Conservation (phyloP, 2,797 vertebrate species). For the Chelonia mydas region DNA sequence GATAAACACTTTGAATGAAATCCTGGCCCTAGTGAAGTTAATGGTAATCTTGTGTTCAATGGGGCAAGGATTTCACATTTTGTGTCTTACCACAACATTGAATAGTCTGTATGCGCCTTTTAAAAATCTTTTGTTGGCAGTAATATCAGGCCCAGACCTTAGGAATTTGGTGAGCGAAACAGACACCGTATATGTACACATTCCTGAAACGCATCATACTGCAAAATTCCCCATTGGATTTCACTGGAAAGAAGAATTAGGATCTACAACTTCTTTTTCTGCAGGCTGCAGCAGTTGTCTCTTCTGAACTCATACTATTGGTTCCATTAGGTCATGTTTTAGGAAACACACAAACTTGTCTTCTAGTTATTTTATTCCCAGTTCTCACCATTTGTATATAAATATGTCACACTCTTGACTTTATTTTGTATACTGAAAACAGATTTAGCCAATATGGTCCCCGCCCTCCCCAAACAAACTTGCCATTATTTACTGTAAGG, state of each 20-base stretch:
- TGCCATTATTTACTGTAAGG: not conserved
- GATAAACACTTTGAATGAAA: not conserved
- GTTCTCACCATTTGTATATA: slow-evolving; percentile 41
- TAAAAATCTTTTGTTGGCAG: not conserved
- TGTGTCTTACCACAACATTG: not conserved
- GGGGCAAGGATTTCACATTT: not conserved
- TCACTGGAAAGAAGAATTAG: not conserved
- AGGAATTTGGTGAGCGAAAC: not conserved
- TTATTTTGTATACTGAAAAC: not conserved
- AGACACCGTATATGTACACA: fast-evolving
- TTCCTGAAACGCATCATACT: not conserved
- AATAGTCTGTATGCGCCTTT: not conserved
- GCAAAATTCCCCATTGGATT: fast-evolving
- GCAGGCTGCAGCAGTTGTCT: not conserved
- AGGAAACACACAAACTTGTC: slow-evolving; percentile 45
- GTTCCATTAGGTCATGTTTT: slow-evolving; percentile 44
- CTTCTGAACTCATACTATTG: slow-evolving; percentile 15
- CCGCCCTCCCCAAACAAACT: not conserved
- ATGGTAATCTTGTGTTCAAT: not conserved
- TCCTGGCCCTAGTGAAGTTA: fast-evolving
- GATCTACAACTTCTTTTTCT: not conserved
- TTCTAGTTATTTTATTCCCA: slow-evolving; percentile 34
- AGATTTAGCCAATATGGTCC: slow-evolving; percentile 9
- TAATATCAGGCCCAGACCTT: not conserved
- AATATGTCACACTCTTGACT: slow-evolving; percentile 34